Evolutionary conservation across 1,140 invertebrate genomes (phyloP).

Genomic region (Calliopsis andreniformis): DNA sequence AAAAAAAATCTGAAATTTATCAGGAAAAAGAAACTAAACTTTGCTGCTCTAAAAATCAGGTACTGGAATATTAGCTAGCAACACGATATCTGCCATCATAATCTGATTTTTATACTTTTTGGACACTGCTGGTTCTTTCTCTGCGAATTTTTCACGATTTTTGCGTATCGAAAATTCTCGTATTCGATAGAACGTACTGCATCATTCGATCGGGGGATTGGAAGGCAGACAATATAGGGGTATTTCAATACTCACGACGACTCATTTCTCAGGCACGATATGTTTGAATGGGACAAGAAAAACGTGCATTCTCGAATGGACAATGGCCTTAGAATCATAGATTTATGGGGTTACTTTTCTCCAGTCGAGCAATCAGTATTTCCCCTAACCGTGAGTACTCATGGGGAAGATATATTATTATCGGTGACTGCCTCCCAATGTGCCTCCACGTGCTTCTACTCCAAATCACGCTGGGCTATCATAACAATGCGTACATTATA

Average conservation of each 20-base stretch:
- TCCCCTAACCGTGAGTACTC: constrained; percentile 34
- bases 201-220: not conserved
- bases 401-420: constrained; percentile 53
- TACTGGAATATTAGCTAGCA: too few relatives aligned
- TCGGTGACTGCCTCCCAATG: constrained; percentile 48
- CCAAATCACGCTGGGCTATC: constrained; percentile 43
- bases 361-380: constrained; percentile 39
- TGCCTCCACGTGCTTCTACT: constrained; percentile 38
- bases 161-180: too few relatives aligned
- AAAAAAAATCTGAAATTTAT: too few relatives aligned
- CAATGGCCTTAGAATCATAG: constrained; percentile 61
- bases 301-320: constrained; percentile 45
- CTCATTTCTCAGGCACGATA: not conserved
- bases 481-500: constrained; percentile 43
- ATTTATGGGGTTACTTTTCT: constrained; percentile 72
- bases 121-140: too few relatives aligned
- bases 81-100: too few relatives aligned
- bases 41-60: too few relatives aligned
- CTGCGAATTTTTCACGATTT: too few relatives aligned
- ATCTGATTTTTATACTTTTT: too few relatives aligned
- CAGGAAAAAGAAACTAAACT: too few relatives aligned
- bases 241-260: not conserved
- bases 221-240: too few relatives aligned
- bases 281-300: not conserved
- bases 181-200: not conserved